These are phyloP conservation scores for Odobenus rosmarus DNA, from an alignment of 2,113 vertebrate genomes.

Conservation along the genomic window DNA sequence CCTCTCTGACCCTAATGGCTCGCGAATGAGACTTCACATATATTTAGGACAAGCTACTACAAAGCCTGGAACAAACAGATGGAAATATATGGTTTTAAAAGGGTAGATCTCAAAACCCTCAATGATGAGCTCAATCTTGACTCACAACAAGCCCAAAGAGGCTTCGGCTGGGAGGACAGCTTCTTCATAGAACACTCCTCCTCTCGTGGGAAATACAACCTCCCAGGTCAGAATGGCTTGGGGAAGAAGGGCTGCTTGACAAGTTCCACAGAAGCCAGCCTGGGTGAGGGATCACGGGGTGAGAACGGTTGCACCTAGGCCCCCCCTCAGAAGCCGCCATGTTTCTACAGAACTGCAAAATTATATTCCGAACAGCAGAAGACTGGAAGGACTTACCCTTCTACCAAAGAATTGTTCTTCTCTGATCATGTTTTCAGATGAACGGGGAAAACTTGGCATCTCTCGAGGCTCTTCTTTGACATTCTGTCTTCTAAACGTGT, in stretches of 20 bases:
- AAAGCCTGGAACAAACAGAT: background rate
- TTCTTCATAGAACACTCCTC: background rate
- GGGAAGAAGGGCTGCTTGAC: background rate
- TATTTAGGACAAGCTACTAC: background rate
- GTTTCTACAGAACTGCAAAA: background rate
- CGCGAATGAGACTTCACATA: background rate
- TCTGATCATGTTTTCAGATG: slow-evolving; percentile 89
- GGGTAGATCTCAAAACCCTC: background rate
- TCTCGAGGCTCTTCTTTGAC: slow-evolving; percentile 88
- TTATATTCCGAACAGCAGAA: background rate
- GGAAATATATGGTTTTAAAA: background rate
- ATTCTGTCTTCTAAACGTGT: slow-evolving; percentile 92
- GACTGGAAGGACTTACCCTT: slow-evolving; percentile 85
- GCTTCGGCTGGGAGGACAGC: background rate
- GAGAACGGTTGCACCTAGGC: background rate
- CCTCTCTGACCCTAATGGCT: background rate
- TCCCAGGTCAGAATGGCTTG: background rate
- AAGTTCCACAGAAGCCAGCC: background rate
- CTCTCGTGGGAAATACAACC: background rate
- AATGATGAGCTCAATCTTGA: background rate
- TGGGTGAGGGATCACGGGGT: background rate
- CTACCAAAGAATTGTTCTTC: slow-evolving; percentile 95
- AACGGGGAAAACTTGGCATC: slow-evolving; percentile 92
- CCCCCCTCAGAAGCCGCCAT: fast-evolving
- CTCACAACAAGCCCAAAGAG: background rate